phyloP scores from a whole-genome alignment of 1,140 invertebrate species.

The Callitettix versicolor region DNA sequence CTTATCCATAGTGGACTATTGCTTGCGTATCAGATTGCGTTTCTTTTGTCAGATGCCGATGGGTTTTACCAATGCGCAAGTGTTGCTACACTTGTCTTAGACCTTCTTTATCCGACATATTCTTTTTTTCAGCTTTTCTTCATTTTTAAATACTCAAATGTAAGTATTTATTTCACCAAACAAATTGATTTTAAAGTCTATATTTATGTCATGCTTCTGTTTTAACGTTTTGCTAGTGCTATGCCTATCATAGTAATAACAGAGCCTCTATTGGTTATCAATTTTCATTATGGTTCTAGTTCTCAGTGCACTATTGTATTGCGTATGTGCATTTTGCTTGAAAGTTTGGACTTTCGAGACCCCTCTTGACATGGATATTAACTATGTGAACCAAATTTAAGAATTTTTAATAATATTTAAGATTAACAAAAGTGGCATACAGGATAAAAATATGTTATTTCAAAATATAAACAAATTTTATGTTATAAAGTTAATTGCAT shows the following conservation, averaged over 20 bases:
- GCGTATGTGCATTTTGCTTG: no score
- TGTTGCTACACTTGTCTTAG: slow-evolving; percentile 38
- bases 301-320: not conserved
- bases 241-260: not conserved
- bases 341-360: no score
- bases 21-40: slow-evolving; percentile 49
- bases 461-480: no score
- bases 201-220: no score
- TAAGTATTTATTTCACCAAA: slow-evolving; percentile 37
- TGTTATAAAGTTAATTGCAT: no score
- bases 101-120: slow-evolving; percentile 52
- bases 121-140: slow-evolving; percentile 61
- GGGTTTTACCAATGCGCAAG: slow-evolving; percentile 37
- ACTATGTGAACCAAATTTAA: no score
- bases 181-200: no score
- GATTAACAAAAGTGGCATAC: no score
- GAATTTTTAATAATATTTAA: no score
- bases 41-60: slow-evolving; percentile 36
- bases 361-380: no score
- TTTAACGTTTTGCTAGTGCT: no score
- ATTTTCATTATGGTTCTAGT: not conserved
- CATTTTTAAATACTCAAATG: slow-evolving; percentile 67
- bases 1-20: slow-evolving; percentile 54
- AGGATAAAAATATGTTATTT: no score
- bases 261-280: not conserved